Conservation (phyloP, 35 echinoderm and acorn worm genomes). For the Ophiothrix spiculata region DNA sequence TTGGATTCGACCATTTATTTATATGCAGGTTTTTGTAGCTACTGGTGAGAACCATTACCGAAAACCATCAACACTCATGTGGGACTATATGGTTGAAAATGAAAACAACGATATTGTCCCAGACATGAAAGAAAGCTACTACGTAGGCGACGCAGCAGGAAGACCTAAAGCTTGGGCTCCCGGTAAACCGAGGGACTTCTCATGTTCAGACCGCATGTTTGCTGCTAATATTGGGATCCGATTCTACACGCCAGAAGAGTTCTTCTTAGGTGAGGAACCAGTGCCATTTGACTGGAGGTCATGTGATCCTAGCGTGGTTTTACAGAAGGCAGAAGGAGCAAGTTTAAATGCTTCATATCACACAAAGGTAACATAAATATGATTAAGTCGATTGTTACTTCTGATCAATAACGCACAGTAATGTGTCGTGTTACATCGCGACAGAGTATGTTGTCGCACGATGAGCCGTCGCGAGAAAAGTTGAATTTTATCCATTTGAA, state of each 20-base stretch:
- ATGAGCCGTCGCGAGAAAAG: no score
- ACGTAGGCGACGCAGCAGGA: constrained; percentile 92
- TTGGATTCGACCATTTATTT: no score
- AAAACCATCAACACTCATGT: constrained; percentile 76
- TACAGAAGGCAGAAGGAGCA: constrained; percentile 37
- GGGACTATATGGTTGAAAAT: constrained; percentile 64
- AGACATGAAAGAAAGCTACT: constrained; percentile 56
- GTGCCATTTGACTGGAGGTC: constrained; percentile 77
- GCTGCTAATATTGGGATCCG: constrained; percentile 74
- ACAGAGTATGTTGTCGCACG: no score
- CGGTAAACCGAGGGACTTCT: constrained; percentile 84
- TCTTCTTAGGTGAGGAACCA: constrained; percentile 63
- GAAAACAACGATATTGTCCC: constrained; percentile 64
- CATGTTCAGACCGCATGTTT: constrained; percentile 90
- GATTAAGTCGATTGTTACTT: no score
- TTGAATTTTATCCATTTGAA: no score
- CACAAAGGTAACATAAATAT: constrained; percentile 69
- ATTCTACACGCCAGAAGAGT: constrained; percentile 90
- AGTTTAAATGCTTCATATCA: constrained; percentile 52
- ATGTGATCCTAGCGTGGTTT: constrained; percentile 55
- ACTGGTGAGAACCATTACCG: constrained; percentile 82
- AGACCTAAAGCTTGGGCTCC: constrained; percentile 85
- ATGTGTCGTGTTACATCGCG: no score
- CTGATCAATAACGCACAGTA: no score
- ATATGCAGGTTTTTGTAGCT: constrained; percentile 71